phyloP scores from a whole-genome alignment of 2,888 invertebrate genomes.

The Druceiella hillmani region DNA sequence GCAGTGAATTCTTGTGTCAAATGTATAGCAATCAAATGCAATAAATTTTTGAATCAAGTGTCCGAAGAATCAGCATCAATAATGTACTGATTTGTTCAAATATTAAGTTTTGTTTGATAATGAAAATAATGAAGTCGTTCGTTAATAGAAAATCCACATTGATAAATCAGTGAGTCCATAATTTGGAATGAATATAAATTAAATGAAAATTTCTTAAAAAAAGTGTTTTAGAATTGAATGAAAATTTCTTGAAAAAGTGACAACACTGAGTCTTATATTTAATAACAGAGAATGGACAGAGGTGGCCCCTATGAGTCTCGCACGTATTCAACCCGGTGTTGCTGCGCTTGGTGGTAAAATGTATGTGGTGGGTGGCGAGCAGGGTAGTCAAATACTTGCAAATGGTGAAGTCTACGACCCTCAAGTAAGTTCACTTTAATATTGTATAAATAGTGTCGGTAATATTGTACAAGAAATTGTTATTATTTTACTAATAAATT shows the following conservation, averaged over 20 bases:
- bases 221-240: not conserved
- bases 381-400: conserved; percentile 82
- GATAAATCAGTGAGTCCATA: not conserved
- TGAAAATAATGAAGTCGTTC: too few species aligned
- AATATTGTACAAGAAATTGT: too few species aligned
- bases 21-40: too few species aligned
- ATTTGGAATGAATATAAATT: not conserved
- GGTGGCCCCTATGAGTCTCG: conserved; percentile 75
- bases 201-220: conserved; percentile 1
- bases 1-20: too few species aligned
- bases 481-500: too few species aligned
- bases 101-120: too few species aligned
- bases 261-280: not conserved
- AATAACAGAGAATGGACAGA: conserved; percentile 69
- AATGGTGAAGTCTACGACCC: conserved; percentile 84
- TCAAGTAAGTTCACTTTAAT: conserved; percentile 37
- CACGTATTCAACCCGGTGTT: conserved; percentile 83
- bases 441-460: too few species aligned
- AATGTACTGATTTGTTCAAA: too few species aligned
- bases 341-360: conserved; percentile 79
- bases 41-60: too few species aligned
- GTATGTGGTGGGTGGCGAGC: conserved; percentile 88
- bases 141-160: too few species aligned
- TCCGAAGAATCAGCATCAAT: too few species aligned
- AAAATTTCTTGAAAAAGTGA: not conserved